These are phyloP conservation scores for Polydrusus pterygomalis DNA, from an alignment of 2,888 invertebrate species.

Conservation along the genomic window DNA sequence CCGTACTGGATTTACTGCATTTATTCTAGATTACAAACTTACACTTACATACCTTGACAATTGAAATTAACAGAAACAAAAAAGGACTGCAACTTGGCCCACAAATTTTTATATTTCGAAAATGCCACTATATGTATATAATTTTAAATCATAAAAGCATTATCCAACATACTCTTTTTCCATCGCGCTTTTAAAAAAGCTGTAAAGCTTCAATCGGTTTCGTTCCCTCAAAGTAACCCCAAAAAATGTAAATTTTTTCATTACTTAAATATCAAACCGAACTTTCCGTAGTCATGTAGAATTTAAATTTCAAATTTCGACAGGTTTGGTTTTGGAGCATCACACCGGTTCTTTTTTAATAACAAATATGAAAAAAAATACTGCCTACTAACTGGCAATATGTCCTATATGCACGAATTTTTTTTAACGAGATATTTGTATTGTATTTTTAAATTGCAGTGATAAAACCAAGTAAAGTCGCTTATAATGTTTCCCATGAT, in stretches of 20 bases:
- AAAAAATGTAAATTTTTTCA: slow-evolving; percentile 24
- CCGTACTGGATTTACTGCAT: too few relatives aligned
- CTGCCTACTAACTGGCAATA: too few relatives aligned
- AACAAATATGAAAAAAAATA: background rate
- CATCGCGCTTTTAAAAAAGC: background rate
- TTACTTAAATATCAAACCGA: slow-evolving; percentile 21
- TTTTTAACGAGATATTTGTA: too few relatives aligned
- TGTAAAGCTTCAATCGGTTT: slow-evolving; percentile 10
- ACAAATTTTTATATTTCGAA: slow-evolving; percentile 1
- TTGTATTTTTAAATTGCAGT: too few relatives aligned
- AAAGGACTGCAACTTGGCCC: too few relatives aligned
- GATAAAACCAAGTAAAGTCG: too few relatives aligned
- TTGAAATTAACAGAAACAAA: too few relatives aligned
- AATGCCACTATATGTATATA: background rate
- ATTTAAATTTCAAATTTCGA: slow-evolving; percentile 28
- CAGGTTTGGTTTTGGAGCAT: background rate
- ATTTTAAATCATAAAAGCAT: slow-evolving; percentile 14
- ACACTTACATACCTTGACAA: too few relatives aligned
- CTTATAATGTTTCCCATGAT: too few relatives aligned
- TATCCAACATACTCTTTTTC: background rate
- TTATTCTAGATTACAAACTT: too few relatives aligned
- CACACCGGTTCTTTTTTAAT: background rate
- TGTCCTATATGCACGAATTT: background rate
- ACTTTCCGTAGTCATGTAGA: slow-evolving; percentile 10
- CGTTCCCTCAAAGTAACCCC: background rate